These are phyloP conservation scores for Rhamphomyia laevipes DNA, from an alignment of 2,888 invertebrate species.

Conservation along the genomic window DNA sequence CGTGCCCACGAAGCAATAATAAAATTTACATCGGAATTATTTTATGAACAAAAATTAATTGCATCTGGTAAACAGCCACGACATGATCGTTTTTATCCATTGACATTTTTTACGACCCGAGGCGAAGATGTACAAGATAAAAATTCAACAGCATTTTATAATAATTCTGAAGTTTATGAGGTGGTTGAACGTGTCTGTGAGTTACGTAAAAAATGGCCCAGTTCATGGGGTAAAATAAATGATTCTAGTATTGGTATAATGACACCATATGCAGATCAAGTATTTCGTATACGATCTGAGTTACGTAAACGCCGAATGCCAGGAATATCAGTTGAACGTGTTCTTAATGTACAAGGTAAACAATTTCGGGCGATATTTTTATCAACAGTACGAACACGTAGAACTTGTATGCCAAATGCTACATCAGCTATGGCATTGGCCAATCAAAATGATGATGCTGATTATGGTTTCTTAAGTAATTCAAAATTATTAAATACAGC, in stretches of 20 bases:
- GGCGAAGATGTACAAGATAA: conserved; percentile 71
- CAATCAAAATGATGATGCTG: conserved; percentile 44
- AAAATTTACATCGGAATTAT: conserved; percentile 66
- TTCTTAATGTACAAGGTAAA: conserved; percentile 77
- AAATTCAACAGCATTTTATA: conserved; percentile 68
- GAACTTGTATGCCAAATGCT: conserved; percentile 48
- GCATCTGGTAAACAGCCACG: conserved; percentile 59
- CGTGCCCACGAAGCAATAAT: conserved; percentile 72
- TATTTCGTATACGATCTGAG: conserved; percentile 61
- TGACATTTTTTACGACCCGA: conserved; percentile 68
- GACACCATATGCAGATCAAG: conserved; percentile 73
- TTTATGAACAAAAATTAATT: conserved; percentile 65
- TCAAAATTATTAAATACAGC: conserved; percentile 73
- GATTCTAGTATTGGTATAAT: conserved; percentile 75
- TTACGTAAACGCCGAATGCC: conserved; percentile 59
- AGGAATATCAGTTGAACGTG: conserved; percentile 69
- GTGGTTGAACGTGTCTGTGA: conserved; percentile 64
- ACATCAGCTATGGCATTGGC: conserved; percentile 17
- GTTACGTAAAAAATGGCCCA: conserved; percentile 61
- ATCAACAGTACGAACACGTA: conserved; percentile 59
- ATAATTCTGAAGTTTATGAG: conserved; percentile 70
- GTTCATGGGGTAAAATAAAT: conserved; percentile 58
- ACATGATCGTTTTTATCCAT: conserved; percentile 58
- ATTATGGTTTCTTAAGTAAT: conserved; percentile 73
- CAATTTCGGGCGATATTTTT: conserved; percentile 74